Evolutionary conservation across 2,888 invertebrate species (phyloP).

Genomic region (Thera obeliscata): DNA sequence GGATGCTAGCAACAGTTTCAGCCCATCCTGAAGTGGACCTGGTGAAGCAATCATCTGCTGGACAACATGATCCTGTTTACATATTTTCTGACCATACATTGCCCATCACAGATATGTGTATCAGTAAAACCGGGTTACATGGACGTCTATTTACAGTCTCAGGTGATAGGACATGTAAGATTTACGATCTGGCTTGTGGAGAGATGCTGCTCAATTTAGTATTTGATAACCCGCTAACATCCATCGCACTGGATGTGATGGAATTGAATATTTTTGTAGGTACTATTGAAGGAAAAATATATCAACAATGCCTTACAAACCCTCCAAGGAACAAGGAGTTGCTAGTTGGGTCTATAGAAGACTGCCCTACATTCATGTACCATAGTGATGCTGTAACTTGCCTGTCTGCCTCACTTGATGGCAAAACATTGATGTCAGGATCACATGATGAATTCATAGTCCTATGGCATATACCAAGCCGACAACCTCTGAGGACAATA

Average conservation of each 20-base stretch:
- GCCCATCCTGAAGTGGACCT: conserved; percentile 79
- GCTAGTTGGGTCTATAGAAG: conserved; percentile 84
- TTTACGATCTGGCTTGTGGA: conserved; percentile 90
- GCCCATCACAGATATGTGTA: conserved; percentile 90
- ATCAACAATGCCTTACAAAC: conserved; percentile 87
- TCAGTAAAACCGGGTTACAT: conserved; percentile 88
- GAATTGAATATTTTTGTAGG: conserved; percentile 92
- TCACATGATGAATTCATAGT: conserved; percentile 89
- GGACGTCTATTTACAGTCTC: conserved; percentile 91
- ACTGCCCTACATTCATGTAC: conserved; percentile 83
- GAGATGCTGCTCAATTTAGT: conserved; percentile 88
- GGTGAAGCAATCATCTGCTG: conserved; percentile 78
- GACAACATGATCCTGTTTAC: conserved; percentile 86
- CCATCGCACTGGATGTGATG: conserved; percentile 87
- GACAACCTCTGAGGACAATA: conserved; percentile 88
- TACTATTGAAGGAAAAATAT: conserved; percentile 88
- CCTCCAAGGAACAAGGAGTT: conserved; percentile 88
- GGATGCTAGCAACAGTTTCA: conserved; percentile 87
- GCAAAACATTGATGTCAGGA: conserved; percentile 89
- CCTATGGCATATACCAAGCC: conserved; percentile 92
- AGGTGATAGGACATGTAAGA: conserved; percentile 91
- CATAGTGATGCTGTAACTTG: conserved; percentile 89
- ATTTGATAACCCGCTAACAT: conserved; percentile 88
- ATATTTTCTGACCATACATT: conserved; percentile 92
- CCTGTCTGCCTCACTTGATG: conserved; percentile 89